These are phyloP conservation scores for Vesta saturnalis DNA, from an alignment of 2,888 invertebrate species.

Conservation along the genomic window DNA sequence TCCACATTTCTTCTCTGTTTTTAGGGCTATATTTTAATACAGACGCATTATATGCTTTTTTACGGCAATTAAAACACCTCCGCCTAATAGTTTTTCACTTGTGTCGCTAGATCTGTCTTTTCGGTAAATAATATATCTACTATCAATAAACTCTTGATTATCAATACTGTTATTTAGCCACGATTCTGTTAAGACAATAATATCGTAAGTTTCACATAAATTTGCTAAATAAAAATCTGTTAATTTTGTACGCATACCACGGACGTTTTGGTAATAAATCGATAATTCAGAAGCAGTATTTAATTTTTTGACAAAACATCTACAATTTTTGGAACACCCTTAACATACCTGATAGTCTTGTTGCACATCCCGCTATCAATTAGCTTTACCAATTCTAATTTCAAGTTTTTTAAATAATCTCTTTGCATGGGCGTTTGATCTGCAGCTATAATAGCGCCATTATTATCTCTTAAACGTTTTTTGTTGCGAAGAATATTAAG, in stretches of 20 bases:
- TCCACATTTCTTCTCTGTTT: slow-evolving; percentile 2
- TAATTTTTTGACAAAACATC: not conserved
- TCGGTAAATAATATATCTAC: not conserved
- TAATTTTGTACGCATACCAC: not conserved
- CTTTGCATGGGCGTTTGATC: no score
- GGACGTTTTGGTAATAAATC: not conserved
- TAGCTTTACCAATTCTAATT: not conserved
- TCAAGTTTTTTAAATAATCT: not conserved
- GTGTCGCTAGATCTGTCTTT: not conserved
- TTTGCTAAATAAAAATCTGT: not conserved
- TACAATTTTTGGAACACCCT: not conserved
- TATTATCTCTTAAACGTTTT: no score
- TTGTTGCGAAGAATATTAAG: no score
- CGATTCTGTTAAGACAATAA: not conserved
- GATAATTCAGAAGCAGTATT: not conserved
- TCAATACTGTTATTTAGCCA: not conserved
- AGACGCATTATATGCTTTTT: not conserved
- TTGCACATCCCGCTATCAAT: not conserved
- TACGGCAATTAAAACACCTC: not conserved
- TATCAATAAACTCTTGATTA: not conserved
- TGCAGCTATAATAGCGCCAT: no score
- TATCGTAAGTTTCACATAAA: not conserved
- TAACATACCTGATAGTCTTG: not conserved
- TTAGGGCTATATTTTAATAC: not conserved
- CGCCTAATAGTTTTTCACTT: not conserved